Base-by-base conservation (phyloP, 2,113 vertebrate genomes). In the Sialia sialis region DNA sequence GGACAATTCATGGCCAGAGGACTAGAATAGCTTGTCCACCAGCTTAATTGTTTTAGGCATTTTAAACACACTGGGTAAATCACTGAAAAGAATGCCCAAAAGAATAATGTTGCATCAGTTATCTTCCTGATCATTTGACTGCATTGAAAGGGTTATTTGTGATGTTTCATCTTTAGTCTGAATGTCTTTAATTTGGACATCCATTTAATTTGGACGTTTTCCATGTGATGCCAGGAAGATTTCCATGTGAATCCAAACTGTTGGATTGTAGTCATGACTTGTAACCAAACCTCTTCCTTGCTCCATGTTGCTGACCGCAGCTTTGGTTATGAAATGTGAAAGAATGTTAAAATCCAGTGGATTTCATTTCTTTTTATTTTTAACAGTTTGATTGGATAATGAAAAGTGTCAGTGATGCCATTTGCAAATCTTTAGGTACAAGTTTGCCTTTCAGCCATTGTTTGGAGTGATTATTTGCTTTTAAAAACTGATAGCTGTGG, bases 291-390 rank as follows among this genome's bases (percentile, higher is more conserved):
- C 6, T 60, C 56, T 39, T 76, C 94, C 78, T 95, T n/a, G 2
- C 54, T 76, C 81, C 39, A 13, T 74, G 67, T 59, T 93, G 54
- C 59, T 93, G 84, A 94, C 81, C 10, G 0, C 95, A 95, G 77
- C 52, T 87, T 91, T 62, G 82, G 72, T 95, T 91, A 83, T 70
- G 91, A 90, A 87, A 83, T 93, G 91, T 87, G 93, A 89, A 94
- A 87, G 81, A 95, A 93, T 91, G 70, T 51, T 77, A 91, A 95
- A 95, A 83, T 94, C 51, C 43, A 85, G 38, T 51, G 59, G 51
- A 58, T 56, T 91, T 74, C 82, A 81, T 58, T 92, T 68, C 54
- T 75, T 94, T 94, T 85, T 95, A 48, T 93, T 91, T 96, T 84
- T 73, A 93, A 55, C 27, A 27, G 59, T 74, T 80, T 64, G n/a